A percentile compares a stretch with the other conserved stretches of the same genome.
Conservation (phyloP, 2,797 vertebrate genomes). For the Coendou prehensilis region DNA sequence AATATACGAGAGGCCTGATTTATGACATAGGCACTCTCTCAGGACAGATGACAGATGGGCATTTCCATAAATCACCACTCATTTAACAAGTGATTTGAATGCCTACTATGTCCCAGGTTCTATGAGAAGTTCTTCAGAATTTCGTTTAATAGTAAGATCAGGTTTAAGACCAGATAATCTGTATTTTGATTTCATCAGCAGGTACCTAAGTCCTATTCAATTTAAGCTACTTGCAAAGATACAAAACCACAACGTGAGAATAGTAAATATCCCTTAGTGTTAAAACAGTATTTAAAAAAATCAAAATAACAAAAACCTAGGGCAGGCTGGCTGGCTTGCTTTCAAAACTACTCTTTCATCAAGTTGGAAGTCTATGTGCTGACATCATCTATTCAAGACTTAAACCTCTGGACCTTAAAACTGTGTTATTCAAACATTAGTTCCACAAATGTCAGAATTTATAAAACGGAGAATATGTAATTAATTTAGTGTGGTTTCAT, state of each 20-base stretch:
- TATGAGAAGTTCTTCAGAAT: not conserved
- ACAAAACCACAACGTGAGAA: slow-evolving; percentile 4
- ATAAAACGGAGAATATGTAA: not conserved
- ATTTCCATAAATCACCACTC: slow-evolving; percentile 12
- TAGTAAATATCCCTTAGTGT: not conserved
- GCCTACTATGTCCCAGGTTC: not conserved
- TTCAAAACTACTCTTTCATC: not conserved
- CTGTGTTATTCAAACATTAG: not conserved
- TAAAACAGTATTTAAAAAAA: not conserved
- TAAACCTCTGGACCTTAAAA: slow-evolving; percentile 43
- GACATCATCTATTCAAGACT: not conserved
- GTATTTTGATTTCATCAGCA: slow-evolving; percentile 24
- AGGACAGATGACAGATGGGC: not conserved
- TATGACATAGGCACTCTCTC: not conserved
- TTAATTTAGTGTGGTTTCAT: slow-evolving; percentile 8
- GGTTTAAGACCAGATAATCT: not conserved
- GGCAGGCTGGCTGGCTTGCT: not conserved
- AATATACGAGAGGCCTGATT: not conserved
- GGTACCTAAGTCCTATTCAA: not conserved
- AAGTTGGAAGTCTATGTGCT: not conserved
- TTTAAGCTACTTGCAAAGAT: slow-evolving; percentile 37
- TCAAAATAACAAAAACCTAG: not conserved
- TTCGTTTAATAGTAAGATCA: slow-evolving; percentile 13
- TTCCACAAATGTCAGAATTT: slow-evolving; percentile 32
- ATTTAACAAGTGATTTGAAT: not conserved